Evolutionary conservation across 2,113 vertebrate genomes (phyloP).

Genomic region (Rhipidura dahli): DNA sequence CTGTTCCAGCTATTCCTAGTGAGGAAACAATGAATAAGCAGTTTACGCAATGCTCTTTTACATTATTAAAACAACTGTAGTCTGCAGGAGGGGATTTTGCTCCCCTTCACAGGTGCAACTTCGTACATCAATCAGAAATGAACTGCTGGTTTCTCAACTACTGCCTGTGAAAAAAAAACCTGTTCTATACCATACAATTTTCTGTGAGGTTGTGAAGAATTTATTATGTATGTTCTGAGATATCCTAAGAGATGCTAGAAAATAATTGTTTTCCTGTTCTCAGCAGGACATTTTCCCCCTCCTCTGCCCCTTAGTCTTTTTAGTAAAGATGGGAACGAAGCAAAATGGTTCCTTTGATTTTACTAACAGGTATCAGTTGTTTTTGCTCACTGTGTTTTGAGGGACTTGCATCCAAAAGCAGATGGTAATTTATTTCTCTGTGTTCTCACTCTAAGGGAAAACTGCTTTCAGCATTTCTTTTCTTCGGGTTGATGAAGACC

Average conservation of each 20-base stretch:
- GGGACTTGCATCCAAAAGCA: neutral
- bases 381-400: neutral
- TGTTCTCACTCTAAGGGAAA: neutral
- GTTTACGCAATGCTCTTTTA: neutral
- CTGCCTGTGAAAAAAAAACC: neutral
- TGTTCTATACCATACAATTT: neutral
- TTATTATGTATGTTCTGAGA: neutral
- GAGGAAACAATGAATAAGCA: neutral
- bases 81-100: neutral
- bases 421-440: neutral
- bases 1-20: neutral
- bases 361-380: neutral
- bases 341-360: neutral
- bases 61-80: neutral
- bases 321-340: neutral
- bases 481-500: neutral
- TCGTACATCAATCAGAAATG: neutral
- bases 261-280: neutral
- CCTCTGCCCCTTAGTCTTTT: neutral
- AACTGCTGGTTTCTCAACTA: neutral
- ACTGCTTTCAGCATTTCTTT: neutral
- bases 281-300: neutral
- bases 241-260: neutral
- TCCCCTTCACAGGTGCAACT: neutral
- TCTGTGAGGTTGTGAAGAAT: neutral